A percentile compares a stretch with the other conserved stretches of the same genome.
Evolutionary conservation across 2,888 invertebrate species (phyloP).

Genomic region (Pammene fasciana): DNA sequence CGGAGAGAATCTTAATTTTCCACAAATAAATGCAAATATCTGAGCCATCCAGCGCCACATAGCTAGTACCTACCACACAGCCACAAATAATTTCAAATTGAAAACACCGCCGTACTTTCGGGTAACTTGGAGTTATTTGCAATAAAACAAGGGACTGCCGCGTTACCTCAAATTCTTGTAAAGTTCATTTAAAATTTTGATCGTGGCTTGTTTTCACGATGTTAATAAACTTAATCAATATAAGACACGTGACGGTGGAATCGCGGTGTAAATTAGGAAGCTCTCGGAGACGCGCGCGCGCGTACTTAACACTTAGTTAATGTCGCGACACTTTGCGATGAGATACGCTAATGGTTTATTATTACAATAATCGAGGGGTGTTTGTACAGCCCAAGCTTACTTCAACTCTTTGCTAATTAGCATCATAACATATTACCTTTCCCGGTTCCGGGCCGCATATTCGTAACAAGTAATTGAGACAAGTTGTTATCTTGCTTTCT

Average conservation of each 20-base stretch:
- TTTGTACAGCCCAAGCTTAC: constrained; percentile 38
- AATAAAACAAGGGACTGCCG: constrained; percentile 28
- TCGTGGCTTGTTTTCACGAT: constrained; percentile 29
- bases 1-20: constrained; percentile 66
- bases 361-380: constrained; percentile 51
- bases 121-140: constrained; percentile 30
- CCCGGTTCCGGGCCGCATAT: background rate
- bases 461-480: background rate
- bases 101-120: constrained; percentile 39
- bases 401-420: constrained; percentile 28
- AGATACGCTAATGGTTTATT: constrained; percentile 62
- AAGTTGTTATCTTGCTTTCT: background rate
- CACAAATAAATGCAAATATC: constrained; percentile 67
- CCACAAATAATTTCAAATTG: constrained; percentile 46
- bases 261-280: constrained; percentile 58
- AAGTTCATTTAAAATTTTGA: constrained; percentile 37
- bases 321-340: constrained; percentile 57
- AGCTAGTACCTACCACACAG: constrained; percentile 41
- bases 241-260: constrained; percentile 62
- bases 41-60: constrained; percentile 43
- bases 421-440: constrained; percentile 15
- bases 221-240: constrained; percentile 59
- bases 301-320: constrained; percentile 58
- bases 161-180: constrained; percentile 28
- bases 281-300: constrained; percentile 50